Percentiles rank a stretch among this genome's conserved stretches.
phyloP scores from a whole-genome alignment of 2,797 vertebrate genomes.

The Tenualosa thibaudeaui region DNA sequence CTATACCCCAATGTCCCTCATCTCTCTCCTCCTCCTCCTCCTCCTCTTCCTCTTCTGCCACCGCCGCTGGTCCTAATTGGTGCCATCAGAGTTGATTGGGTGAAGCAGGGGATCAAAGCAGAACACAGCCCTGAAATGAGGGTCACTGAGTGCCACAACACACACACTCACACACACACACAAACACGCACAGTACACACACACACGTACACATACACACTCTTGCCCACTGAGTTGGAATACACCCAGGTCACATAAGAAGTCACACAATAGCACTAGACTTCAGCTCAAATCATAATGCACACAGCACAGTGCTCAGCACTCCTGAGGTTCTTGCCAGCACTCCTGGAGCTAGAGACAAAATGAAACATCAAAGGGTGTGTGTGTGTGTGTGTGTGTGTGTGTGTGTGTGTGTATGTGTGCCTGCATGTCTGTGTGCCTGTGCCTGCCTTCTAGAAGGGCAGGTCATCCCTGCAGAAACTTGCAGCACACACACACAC shows the following conservation, averaged over 20 bases:
- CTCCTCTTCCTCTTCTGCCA: background rate
- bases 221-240: background rate
- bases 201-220: background rate
- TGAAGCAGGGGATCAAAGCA: slow-evolving; percentile 3
- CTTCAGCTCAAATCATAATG: background rate
- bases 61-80: background rate
- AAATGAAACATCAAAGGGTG: background rate
- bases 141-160: slow-evolving; percentile 7
- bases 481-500: background rate
- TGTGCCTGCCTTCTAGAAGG: background rate
- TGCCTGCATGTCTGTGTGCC: background rate
- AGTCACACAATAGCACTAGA: background rate
- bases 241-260: background rate
- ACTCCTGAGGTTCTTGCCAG: background rate
- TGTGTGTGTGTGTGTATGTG: background rate
- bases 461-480: slow-evolving; percentile 8
- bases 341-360: background rate
- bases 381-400: background rate
- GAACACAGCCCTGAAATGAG: background rate
- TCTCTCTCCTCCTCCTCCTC: background rate
- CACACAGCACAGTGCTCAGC: background rate
- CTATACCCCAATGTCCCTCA: background rate
- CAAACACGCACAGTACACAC: background rate
- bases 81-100: background rate
- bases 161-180: background rate